Evolutionary conservation across 1,140 invertebrate species (phyloP).

Genomic region (Macrobrachium rosenbergii): DNA sequence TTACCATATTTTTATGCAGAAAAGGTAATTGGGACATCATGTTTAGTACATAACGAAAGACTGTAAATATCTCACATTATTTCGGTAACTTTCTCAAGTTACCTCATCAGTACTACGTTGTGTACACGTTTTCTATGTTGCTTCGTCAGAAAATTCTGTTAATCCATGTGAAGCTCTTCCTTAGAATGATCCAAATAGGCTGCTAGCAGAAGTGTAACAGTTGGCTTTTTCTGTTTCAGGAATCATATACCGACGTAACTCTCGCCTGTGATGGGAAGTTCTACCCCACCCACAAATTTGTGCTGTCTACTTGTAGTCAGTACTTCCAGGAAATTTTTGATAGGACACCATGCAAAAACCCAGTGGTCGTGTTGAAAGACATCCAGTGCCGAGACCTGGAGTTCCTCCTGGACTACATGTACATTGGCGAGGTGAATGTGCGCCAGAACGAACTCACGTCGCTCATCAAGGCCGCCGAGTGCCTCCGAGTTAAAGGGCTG

Average conservation of each 20-base stretch:
- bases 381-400: constrained; percentile 54
- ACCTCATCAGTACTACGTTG: too few relatives aligned
- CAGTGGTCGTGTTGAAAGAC: constrained; percentile 54
- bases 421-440: constrained; percentile 60
- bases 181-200: too few relatives aligned
- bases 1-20: too few relatives aligned
- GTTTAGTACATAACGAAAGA: too few relatives aligned
- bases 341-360: constrained; percentile 58
- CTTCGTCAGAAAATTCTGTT: too few relatives aligned
- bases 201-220: background rate
- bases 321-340: constrained; percentile 60
- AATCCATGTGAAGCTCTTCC: too few relatives aligned
- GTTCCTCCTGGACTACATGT: constrained; percentile 57
- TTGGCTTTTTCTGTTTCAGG: constrained; percentile 38
- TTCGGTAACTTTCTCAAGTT: too few relatives aligned
- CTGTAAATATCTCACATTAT: too few relatives aligned
- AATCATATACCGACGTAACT: constrained; percentile 54
- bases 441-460: constrained; percentile 58
- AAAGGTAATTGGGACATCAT: too few relatives aligned
- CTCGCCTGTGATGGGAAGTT: constrained; percentile 59
- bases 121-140: too few relatives aligned
- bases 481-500: constrained; percentile 53
- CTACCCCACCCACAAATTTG: constrained; percentile 57
- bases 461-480: constrained; percentile 54
- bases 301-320: constrained; percentile 60